Base-by-base conservation (phyloP, 2,113 vertebrate species). In the Etia nguti region DNA sequence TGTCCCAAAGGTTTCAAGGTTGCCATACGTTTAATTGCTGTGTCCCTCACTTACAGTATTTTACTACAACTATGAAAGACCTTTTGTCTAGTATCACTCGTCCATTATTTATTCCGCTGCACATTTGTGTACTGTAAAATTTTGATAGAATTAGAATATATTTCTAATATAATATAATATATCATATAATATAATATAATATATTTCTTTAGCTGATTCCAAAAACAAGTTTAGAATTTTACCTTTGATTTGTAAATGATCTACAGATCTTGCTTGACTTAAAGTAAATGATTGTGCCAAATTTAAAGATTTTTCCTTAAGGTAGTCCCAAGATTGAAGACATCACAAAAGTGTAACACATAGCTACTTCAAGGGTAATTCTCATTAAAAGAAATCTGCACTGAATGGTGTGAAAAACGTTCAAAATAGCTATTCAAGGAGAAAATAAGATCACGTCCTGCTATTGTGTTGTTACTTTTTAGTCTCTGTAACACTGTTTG, bases 401-500 rank as follows among this genome's bases (percentile, higher is more conserved):
- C 41, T 75, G 41, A 3, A 11, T 46, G 10, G 13, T 75, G 38
- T 73, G 13, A 73, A 73, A 62, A 46, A 24, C 43, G 38, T 73
- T 73, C 38, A 46, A 70, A 46, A 26, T 73, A 43, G 46, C 13
- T 6, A 81, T 59, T 84, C 4, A 31, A 80, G 31, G 43, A 29
- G 9, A 65, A 68, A 57, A 26, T 15, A 46, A 29, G 55, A 82
- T 79, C 50, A 75, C 24, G 18, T 75, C 26, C 9, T 48, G 41
- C 56, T 59, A 15, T 86, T 5, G 15, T 81, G 50, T 83, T 55
- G 73, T 20, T 86, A 81, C 79, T 89, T 89, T 85, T 83, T 57
- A 55, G 59, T 89, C 55, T 87, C 86, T 86, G 85, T 94, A 88
- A 87, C 77, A 80, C 38, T 79, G 56, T 82, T 87, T 68, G 87